Conservation (phyloP, 2,888 invertebrate species). For the Drosophila eohydei region DNA sequence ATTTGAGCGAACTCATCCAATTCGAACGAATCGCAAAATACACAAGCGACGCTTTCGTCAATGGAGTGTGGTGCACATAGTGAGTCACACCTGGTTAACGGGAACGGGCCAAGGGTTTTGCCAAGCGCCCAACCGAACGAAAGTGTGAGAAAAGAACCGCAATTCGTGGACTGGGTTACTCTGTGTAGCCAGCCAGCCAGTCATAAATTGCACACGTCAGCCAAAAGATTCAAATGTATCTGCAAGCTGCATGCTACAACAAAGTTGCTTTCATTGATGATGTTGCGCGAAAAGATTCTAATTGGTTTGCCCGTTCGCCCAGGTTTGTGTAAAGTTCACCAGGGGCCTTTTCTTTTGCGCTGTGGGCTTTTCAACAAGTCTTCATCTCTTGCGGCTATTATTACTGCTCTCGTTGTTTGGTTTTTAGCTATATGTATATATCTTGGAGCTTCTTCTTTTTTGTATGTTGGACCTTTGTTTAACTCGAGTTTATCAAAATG, state of each 20-base stretch:
- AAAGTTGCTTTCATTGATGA: conserved; percentile 33
- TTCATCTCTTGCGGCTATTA: conserved; percentile 10
- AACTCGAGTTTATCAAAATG: conserved; percentile 30
- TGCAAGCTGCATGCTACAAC: conserved; percentile 11
- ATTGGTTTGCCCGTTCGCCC: conserved; percentile 14
- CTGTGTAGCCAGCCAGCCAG: conserved; percentile 6
- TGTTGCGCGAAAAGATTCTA: conserved; percentile 16
- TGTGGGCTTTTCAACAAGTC: conserved; percentile 8
- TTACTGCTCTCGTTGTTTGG: conserved; percentile 1
- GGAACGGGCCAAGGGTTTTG: conserved; percentile 21
- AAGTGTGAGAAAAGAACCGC: conserved; percentile 43
- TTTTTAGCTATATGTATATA: conserved; percentile 1
- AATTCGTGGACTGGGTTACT: conserved; percentile 14
- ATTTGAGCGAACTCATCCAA: conserved; percentile 45
- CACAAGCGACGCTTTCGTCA: conserved; percentile 56
- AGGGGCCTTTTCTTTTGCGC: conserved; percentile 5
- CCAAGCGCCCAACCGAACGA: conserved; percentile 8
- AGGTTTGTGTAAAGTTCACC: conserved; percentile 3
- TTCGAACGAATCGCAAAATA: conserved; percentile 32
- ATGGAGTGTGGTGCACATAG: conserved; percentile 30
- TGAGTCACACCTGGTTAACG: conserved; percentile 53
- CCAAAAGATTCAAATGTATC: conserved; percentile 50
- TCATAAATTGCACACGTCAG: conserved; percentile 41
- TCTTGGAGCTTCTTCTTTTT: conserved; percentile 13
- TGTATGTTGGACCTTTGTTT: conserved; percentile 11